Evolutionary conservation across 2,888 invertebrate genomes (phyloP).

Genomic region (Tryphoninae sp.): DNA sequence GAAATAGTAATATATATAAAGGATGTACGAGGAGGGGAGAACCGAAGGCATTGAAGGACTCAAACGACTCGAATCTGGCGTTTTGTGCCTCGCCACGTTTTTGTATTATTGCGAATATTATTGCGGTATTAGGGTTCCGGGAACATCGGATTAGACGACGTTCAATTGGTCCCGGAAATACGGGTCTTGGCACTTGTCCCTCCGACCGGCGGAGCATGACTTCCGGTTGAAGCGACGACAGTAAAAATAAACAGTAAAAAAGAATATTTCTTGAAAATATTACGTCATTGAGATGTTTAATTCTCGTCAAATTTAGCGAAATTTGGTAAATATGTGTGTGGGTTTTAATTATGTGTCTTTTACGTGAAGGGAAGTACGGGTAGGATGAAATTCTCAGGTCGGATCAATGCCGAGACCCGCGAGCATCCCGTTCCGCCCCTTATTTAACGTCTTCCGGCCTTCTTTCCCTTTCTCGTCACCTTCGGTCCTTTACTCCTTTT

Average conservation of each 20-base stretch:
- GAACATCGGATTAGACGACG: constrained; percentile 56
- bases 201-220: constrained; percentile 16
- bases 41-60: constrained; percentile 30
- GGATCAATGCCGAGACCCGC: constrained; percentile 73
- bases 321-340: neutral
- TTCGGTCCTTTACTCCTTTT: constrained; percentile 2
- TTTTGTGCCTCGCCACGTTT: constrained; percentile 39
- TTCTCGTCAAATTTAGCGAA: neutral
- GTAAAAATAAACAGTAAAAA: neutral
- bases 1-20: constrained; percentile 48
- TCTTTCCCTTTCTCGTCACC: constrained; percentile 36
- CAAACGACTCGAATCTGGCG: constrained; percentile 14
- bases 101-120: constrained; percentile 71
- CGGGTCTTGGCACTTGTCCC: constrained; percentile 43
- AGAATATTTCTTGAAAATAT: neutral
- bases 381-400: constrained; percentile 40
- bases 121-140: constrained; percentile 70
- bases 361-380: neutral
- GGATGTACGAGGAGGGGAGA: constrained; percentile 17
- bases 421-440: constrained; percentile 75
- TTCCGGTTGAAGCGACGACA: constrained; percentile 34
- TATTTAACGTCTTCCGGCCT: constrained; percentile 75
- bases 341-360: constrained; percentile 25
- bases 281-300: neutral
- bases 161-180: constrained; percentile 41